These are phyloP conservation scores for Ptilorrhoa leucosticta DNA, from an alignment of 2,113 vertebrate genomes.

Conservation along the genomic window DNA sequence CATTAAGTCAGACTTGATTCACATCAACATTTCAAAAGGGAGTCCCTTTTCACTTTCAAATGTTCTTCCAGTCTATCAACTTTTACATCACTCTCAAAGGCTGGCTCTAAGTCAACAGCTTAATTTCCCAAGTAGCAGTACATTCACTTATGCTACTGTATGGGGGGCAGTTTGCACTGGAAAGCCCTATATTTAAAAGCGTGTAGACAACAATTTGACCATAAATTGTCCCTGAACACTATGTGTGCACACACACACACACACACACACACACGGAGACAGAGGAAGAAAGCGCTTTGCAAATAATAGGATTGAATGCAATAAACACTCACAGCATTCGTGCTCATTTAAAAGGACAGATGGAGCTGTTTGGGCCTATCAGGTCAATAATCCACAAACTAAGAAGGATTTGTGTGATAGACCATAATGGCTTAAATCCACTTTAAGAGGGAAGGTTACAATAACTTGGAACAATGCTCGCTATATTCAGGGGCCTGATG, in stretches of 20 bases:
- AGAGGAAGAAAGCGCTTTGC: slow-evolving; percentile 22
- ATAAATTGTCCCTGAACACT: not conserved
- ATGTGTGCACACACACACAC: not conserved
- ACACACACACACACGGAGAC: not conserved
- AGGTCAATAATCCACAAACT: slow-evolving; percentile 50
- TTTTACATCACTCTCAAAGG: not conserved
- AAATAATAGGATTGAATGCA: slow-evolving; percentile 41
- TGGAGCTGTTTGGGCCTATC: slow-evolving; percentile 35
- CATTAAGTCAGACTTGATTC: not conserved
- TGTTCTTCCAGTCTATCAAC: not conserved
- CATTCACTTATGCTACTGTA: not conserved
- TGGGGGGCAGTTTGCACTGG: not conserved
- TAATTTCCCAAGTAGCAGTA: not conserved
- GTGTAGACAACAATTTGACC: not conserved
- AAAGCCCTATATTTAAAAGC: slow-evolving; percentile 9
- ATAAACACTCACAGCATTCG: not conserved
- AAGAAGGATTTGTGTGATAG: slow-evolving; percentile 54
- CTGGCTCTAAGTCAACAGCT: not conserved
- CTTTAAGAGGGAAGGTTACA: not conserved
- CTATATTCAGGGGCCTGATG: not conserved
- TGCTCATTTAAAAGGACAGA: slow-evolving; percentile 41
- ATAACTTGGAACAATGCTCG: not conserved
- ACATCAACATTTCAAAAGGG: not conserved
- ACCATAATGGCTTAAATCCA: not conserved
- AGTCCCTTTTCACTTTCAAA: slow-evolving; percentile 9